A percentile compares a stretch with the other conserved stretches of the same genome.
phyloP scores from a whole-genome alignment of 2,888 invertebrate genomes.

The Nysson spinosus region DNA sequence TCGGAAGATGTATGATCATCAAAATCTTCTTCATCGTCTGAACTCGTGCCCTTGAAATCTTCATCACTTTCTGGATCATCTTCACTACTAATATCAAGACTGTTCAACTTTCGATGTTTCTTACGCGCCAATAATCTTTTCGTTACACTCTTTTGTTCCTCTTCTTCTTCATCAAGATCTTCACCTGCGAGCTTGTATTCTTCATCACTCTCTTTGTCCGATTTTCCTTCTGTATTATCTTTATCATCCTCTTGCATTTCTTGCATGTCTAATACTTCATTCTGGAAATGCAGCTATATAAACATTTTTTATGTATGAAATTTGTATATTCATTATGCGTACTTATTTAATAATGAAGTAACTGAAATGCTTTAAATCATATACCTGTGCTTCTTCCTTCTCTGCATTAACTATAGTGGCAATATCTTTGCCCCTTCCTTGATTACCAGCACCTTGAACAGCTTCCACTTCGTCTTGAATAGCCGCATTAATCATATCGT shows the following conservation, averaged over 20 bases:
- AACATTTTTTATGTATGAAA: slow-evolving; percentile 2
- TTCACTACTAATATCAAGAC: slow-evolving; percentile 88
- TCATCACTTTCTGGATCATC: slow-evolving; percentile 92
- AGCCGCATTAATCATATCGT: slow-evolving; percentile 96
- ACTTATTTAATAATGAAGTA: background rate
- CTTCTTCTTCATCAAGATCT: slow-evolving; percentile 73
- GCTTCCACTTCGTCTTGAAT: slow-evolving; percentile 88
- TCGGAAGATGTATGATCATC: slow-evolving; percentile 80
- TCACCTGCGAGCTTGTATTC: slow-evolving; percentile 73
- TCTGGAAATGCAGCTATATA: slow-evolving; percentile 47
- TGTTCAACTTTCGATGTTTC: slow-evolving; percentile 87
- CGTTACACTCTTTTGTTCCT: slow-evolving; percentile 68
- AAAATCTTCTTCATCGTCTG: slow-evolving; percentile 80
- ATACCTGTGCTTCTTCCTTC: slow-evolving; percentile 81
- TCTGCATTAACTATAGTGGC: slow-evolving; percentile 90
- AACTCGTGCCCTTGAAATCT: slow-evolving; percentile 93
- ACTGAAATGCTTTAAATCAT: background rate
- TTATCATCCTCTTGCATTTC: slow-evolving; percentile 78
- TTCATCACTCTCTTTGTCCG: slow-evolving; percentile 72
- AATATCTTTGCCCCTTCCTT: slow-evolving; percentile 93
- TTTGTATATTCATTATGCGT: too few species aligned
- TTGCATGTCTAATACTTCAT: slow-evolving; percentile 63
- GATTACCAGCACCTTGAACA: slow-evolving; percentile 87
- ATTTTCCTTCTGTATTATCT: slow-evolving; percentile 66
- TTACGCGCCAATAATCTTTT: slow-evolving; percentile 75